Evolutionary conservation across 2,113 vertebrate species (phyloP).

Genomic region (Leucopsar rothschildi): DNA sequence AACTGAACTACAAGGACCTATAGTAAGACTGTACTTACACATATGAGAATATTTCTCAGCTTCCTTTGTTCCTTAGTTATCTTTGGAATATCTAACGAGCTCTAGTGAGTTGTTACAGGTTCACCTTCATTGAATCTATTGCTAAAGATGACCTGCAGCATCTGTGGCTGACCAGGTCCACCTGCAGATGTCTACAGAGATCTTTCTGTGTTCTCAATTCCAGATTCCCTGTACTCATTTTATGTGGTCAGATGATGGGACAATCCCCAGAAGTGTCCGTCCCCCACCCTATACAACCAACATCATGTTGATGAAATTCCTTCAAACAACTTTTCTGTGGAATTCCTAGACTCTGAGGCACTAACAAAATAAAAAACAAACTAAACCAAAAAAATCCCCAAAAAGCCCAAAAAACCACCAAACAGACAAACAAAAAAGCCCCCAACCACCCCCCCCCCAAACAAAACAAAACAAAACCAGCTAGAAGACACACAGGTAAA

Average conservation of each 20-base stretch:
- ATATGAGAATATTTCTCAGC: background rate
- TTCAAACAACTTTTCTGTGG: background rate
- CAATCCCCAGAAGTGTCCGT: background rate
- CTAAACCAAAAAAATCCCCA: background rate
- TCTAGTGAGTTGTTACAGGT: background rate
- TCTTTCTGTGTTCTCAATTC: background rate
- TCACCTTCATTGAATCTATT: background rate
- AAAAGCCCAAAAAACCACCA: background rate
- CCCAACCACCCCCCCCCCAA: too few relatives aligned
- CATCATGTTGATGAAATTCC: accelerated
- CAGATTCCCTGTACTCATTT: background rate
- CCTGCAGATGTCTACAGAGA: accelerated
- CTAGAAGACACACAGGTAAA: background rate
- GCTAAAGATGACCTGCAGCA: background rate
- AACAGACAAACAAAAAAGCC: too few relatives aligned
- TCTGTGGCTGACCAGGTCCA: background rate
- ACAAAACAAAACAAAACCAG: accelerated
- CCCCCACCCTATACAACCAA: accelerated
- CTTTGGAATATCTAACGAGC: background rate
- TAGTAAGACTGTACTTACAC: background rate
- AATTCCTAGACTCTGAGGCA: background rate
- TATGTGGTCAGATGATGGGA: background rate
- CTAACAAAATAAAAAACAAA: background rate
- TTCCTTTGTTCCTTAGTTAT: background rate
- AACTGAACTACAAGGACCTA: background rate